phyloP scores from a whole-genome alignment of 2,888 invertebrate genomes.

The Phyllotreta striolata region DNA sequence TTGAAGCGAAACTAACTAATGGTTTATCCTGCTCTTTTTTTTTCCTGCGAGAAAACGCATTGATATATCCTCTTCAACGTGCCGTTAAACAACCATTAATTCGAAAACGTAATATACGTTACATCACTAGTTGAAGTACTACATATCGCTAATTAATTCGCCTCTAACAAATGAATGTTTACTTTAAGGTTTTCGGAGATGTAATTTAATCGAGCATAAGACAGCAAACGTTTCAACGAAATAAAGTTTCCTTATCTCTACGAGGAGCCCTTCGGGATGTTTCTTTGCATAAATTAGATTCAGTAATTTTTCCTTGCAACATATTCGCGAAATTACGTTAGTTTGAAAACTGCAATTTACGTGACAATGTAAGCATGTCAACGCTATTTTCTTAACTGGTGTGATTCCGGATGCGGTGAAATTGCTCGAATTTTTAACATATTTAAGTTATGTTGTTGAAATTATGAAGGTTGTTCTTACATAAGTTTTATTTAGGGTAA shows the following conservation, averaged over 20 bases:
- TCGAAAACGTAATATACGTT: too few relatives aligned
- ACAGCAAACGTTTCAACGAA: conserved; percentile 3
- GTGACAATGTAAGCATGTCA: conserved; percentile 8
- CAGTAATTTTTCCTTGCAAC: conserved; percentile 18
- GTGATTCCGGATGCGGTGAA: conserved; percentile 4
- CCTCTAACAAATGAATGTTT: too few relatives aligned
- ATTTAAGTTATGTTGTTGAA: too few relatives aligned
- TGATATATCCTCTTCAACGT: too few relatives aligned
- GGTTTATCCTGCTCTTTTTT: too few relatives aligned
- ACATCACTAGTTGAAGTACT: too few relatives aligned
- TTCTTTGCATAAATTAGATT: conserved; percentile 25
- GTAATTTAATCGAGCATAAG: background rate
- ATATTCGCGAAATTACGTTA: conserved; percentile 23
- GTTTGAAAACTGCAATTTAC: conserved; percentile 27
- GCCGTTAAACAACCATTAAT: too few relatives aligned
- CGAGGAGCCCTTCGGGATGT: conserved; percentile 8
- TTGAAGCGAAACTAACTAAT: conserved; percentile 1
- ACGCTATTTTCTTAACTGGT: conserved; percentile 4
- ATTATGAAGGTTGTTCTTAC: too few relatives aligned
- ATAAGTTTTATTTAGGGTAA: too few relatives aligned
- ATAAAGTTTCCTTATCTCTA: conserved; percentile 12
- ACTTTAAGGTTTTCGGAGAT: too few relatives aligned
- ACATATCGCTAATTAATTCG: too few relatives aligned
- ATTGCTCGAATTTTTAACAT: conserved; percentile 8
- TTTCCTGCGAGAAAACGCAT: too few relatives aligned